phyloP scores from a whole-genome alignment of 2,113 vertebrate genomes.

The Saiga tatarica region DNA sequence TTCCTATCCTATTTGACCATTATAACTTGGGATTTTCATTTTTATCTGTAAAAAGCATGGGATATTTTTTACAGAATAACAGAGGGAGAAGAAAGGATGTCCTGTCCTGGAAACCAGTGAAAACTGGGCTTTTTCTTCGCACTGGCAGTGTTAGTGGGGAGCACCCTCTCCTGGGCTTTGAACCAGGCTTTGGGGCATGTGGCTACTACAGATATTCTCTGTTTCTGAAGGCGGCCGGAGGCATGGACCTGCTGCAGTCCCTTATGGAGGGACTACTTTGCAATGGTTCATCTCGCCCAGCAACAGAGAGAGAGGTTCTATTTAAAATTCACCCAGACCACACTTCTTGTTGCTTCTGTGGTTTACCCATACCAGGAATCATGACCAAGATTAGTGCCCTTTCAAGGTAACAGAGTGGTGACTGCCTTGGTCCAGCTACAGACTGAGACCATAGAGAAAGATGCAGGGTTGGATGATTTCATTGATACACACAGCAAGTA shows the following conservation, averaged over 20 bases:
- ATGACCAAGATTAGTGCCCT: not conserved
- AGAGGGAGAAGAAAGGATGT: not conserved
- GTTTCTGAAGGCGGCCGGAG: not conserved
- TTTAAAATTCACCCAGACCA: not conserved
- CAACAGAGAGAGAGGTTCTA: not conserved
- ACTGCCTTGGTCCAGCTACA: not conserved
- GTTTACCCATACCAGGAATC: not conserved
- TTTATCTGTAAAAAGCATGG: not conserved
- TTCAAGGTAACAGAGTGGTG: not conserved
- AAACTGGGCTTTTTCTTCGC: not conserved
- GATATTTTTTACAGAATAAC: not conserved
- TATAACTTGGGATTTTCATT: not conserved
- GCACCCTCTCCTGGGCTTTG: not conserved
- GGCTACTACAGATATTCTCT: slow-evolving; percentile 1
- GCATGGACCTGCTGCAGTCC: not conserved
- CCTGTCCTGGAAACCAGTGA: not conserved
- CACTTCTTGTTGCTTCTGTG: not conserved
- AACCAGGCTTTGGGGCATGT: not conserved
- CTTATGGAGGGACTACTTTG: not conserved
- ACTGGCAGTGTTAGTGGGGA: not conserved
- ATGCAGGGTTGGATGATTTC: not conserved
- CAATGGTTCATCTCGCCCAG: not conserved
- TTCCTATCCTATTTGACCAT: not conserved
- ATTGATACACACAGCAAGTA: not conserved
- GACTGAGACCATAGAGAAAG: not conserved